Evolutionary conservation across 2,113 vertebrate species (phyloP), one percentile per base, ranked within the genome.

Genomic region (Zapus hudsonius): DNA sequence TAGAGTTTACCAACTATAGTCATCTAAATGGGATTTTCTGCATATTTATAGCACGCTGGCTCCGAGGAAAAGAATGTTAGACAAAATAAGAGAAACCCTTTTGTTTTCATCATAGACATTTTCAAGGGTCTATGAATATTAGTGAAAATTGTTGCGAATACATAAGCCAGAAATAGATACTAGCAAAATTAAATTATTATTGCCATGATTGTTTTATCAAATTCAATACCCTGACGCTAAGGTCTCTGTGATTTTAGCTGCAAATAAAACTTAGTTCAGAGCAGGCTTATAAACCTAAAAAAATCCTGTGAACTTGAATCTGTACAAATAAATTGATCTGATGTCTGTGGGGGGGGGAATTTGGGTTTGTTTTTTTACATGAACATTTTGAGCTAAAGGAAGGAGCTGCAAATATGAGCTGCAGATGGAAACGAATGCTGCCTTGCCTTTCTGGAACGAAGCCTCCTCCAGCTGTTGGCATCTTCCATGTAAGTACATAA

Each of bases 201-300:
- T 90, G 73, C 84, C 84, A 27, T 90, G 87, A 96, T 95, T 96
- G 94, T 95, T 97, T 93, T 88, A 94, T 96, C 73, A 93, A 94
- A 72, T 79, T 59, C 52, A 90, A 83, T 90, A 92, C 36, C 82
- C 83, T 59, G 57, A 25, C 88, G 79, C 75, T 94, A 92, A 93
- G 61, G 19, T 57, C 17, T 72, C 67, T 82, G 86, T 80, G 82
- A 88, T 87, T 95, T 94, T 90, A 94, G 90, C 79, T 93, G 44
- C 82, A 93, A 93, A 95, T 89, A 92, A 95, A 96, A 95, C 75
- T 42, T 55, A 92, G 70, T 93, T 93, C 79, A 95, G 92, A 94
- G 82, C 59, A 94, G 36, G 33, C 79, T 93, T 94, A 84, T 78
- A 90, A 94, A 88, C 3, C 17, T 90, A 94, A 92, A 79, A 92